phyloP scores from a whole-genome alignment of 2,888 invertebrate species.

The Erannis defoliaria region DNA sequence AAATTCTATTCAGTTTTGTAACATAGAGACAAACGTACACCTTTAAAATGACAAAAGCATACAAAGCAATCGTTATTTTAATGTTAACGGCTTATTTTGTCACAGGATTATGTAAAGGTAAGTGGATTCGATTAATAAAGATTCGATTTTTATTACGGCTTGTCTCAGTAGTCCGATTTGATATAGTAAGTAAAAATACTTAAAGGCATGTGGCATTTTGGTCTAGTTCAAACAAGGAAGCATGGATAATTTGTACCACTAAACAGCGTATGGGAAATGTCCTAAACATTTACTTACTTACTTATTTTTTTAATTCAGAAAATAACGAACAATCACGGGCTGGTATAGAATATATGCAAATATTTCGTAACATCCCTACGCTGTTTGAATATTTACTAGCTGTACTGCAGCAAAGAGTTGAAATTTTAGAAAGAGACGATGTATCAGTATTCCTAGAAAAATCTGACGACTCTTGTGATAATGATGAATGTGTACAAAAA shows the following conservation, averaged over 20 bases:
- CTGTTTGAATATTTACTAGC: slow-evolving; percentile 64
- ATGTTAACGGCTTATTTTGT: slow-evolving; percentile 9
- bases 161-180: no score
- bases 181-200: neutral
- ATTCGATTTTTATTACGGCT: no score
- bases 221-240: no score
- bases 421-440: slow-evolving; percentile 65
- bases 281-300: no score
- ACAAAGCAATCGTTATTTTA: neutral
- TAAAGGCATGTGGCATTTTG: no score
- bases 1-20: slow-evolving; percentile 14
- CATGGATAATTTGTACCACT: no score
- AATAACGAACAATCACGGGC: slow-evolving; percentile 36
- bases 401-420: slow-evolving; percentile 60
- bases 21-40: neutral
- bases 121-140: slow-evolving; percentile 2
- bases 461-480: slow-evolving; percentile 2
- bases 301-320: slow-evolving; percentile 44
- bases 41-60: slow-evolving; percentile 9
- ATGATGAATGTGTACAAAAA: slow-evolving; percentile 19
- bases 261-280: no score
- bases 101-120: slow-evolving; percentile 17
- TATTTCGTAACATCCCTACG: slow-evolving; percentile 64
- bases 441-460: slow-evolving; percentile 49
- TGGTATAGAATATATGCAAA: slow-evolving; percentile 55